Conservation (phyloP, 2,888 invertebrate species). For the Ametastegia equiseti region DNA sequence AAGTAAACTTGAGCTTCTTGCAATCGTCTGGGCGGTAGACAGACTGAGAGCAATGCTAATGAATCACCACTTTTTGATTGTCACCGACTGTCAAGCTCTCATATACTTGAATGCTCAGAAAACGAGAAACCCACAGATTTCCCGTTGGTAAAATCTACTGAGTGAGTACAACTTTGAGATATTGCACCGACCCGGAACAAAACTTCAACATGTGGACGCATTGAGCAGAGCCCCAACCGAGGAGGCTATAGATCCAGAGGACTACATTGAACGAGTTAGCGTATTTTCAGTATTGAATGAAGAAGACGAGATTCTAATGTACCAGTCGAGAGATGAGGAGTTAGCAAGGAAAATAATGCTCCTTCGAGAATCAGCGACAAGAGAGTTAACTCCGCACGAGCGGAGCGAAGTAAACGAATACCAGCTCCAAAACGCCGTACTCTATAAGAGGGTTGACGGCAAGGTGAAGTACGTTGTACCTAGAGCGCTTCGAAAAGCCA, state of each 20-base stretch:
- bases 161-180: constrained; percentile 56
- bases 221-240: constrained; percentile 57
- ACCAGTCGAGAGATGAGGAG: constrained; percentile 5
- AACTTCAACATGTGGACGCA: constrained; percentile 58
- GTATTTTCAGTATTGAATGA: neutral
- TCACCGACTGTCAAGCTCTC: constrained; percentile 60
- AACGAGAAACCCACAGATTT: constrained; percentile 56
- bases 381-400: neutral
- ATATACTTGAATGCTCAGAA: constrained; percentile 55
- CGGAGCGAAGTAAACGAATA: neutral
- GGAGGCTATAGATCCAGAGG: constrained; percentile 34
- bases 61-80: constrained; percentile 54
- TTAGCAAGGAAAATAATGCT: constrained; percentile 49
- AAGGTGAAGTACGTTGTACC: constrained; percentile 47
- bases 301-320: neutral
- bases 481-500: constrained; percentile 44
- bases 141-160: constrained; percentile 53
- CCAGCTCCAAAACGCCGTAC: neutral
- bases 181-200: constrained; percentile 56
- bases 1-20: constrained; percentile 62
- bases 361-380: constrained; percentile 38
- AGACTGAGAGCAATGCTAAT: constrained; percentile 52
- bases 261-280: neutral
- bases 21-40: constrained; percentile 55
- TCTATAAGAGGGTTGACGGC: neutral